Percentiles rank a stretch among this genome's conserved stretches.
Conservation (phyloP, 53 echinoderm and acorn worm species). For the Echinarachnius parma region DNA sequence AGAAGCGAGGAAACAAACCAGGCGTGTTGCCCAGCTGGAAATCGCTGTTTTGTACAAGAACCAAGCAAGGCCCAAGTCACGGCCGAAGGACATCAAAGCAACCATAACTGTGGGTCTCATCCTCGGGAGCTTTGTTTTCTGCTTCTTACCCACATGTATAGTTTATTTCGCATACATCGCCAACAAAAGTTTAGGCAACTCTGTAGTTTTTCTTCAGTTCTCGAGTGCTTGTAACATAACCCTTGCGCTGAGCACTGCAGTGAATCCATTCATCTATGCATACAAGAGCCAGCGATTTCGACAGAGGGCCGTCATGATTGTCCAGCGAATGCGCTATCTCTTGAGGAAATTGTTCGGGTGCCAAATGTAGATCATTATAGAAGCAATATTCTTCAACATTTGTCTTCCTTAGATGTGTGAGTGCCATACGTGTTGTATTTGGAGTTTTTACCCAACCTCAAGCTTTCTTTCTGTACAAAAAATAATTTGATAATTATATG, state of each 20-base stretch:
- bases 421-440: no score
- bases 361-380: not conserved
- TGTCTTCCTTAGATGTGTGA: no score
- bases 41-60: constrained; percentile 32
- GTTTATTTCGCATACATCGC: constrained; percentile 12
- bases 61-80: constrained; percentile 10
- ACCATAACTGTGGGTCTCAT: constrained; percentile 33
- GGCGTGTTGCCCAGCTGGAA: constrained; percentile 38
- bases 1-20: constrained; percentile 25
- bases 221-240: constrained; percentile 33
- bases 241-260: constrained; percentile 18
- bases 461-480: no score
- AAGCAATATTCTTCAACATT: no score
- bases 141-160: constrained; percentile 28
- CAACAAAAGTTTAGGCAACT: not conserved
- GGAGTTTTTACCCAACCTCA: no score
- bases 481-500: no score
- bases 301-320: constrained; percentile 2
- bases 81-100: constrained; percentile 35
- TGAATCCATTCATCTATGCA: constrained; percentile 48
- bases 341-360: constrained; percentile 24
- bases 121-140: constrained; percentile 31
- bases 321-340: constrained; percentile 3
- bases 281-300: constrained; percentile 43
- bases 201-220: not conserved